phyloP scores from a whole-genome alignment of 2,113 vertebrate genomes.

The Acrocephalus kingi region DNA sequence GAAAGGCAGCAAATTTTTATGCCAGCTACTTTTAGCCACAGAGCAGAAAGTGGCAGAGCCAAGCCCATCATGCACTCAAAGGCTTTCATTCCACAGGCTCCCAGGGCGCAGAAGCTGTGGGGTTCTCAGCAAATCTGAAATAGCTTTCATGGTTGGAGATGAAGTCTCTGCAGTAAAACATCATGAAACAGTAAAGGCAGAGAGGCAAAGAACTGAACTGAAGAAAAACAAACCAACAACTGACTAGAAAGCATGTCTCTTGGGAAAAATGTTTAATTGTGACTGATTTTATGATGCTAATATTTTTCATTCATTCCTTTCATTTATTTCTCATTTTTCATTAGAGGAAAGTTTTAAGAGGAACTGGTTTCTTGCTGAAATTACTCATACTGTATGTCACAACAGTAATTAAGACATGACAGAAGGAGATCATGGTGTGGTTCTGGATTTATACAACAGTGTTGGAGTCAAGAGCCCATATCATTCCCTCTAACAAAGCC shows the following conservation, averaged over 20 bases:
- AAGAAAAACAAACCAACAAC: neutral
- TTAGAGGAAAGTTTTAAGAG: neutral
- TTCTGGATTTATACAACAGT: neutral
- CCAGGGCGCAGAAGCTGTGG: neutral
- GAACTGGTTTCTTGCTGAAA: neutral
- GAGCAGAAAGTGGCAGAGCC: neutral
- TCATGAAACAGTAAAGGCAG: neutral
- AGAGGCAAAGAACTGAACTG: neutral
- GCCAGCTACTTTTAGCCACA: neutral
- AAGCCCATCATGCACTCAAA: neutral
- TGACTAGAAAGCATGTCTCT: neutral
- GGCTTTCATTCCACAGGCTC: neutral
- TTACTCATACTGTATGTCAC: neutral
- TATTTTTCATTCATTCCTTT: neutral
- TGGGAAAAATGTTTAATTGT: neutral
- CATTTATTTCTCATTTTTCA: neutral
- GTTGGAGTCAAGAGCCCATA: neutral
- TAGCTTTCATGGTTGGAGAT: conserved; percentile 17
- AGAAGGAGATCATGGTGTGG: neutral
- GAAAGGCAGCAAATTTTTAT: neutral
- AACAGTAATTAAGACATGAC: conserved; percentile 4
- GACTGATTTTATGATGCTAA: neutral
- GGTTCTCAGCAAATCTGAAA: conserved; percentile 21
- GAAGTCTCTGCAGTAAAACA: neutral
- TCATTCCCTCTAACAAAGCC: neutral